Evolutionary conservation across 2,797 vertebrate species (phyloP).

Genomic region (Chrosomus eos): DNA sequence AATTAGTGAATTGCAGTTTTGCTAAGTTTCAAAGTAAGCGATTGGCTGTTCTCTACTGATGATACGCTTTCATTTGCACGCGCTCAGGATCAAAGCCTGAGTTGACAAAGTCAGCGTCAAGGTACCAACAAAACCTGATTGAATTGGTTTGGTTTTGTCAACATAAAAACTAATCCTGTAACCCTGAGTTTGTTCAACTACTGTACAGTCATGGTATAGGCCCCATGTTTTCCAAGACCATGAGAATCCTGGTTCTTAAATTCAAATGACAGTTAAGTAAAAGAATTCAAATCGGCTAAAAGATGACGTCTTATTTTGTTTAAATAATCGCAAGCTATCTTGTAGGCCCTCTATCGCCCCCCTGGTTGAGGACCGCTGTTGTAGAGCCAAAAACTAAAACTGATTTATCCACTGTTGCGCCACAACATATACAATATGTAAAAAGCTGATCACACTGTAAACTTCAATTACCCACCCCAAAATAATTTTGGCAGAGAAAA

Average conservation of each 20-base stretch:
- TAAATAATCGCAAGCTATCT: background rate
- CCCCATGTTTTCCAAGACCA: background rate
- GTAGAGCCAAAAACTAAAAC: constrained; percentile 47
- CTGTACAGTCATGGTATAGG: too few species aligned
- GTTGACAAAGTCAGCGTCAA: too few species aligned
- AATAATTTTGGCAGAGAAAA: constrained; percentile 65
- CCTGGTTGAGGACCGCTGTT: background rate
- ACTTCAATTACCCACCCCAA: background rate
- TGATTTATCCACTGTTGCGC: background rate
- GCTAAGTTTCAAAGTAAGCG: background rate
- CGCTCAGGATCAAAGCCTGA: background rate
- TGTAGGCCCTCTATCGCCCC: background rate
- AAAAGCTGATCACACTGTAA: constrained; percentile 71
- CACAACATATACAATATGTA: constrained; percentile 34
- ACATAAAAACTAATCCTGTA: too few species aligned
- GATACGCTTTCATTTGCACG: background rate
- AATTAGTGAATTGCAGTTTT: too few species aligned
- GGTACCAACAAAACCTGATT: too few species aligned
- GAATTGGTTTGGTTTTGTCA: too few species aligned
- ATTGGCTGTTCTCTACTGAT: background rate
- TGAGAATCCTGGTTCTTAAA: background rate
- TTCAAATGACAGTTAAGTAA: background rate
- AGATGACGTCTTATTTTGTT: too few species aligned
- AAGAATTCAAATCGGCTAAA: background rate
- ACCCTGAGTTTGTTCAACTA: too few species aligned